Evolutionary conservation across 2,888 invertebrate genomes (phyloP), one percentile per base, ranked within the genome.

Genomic region (Resseliella maxima): DNA sequence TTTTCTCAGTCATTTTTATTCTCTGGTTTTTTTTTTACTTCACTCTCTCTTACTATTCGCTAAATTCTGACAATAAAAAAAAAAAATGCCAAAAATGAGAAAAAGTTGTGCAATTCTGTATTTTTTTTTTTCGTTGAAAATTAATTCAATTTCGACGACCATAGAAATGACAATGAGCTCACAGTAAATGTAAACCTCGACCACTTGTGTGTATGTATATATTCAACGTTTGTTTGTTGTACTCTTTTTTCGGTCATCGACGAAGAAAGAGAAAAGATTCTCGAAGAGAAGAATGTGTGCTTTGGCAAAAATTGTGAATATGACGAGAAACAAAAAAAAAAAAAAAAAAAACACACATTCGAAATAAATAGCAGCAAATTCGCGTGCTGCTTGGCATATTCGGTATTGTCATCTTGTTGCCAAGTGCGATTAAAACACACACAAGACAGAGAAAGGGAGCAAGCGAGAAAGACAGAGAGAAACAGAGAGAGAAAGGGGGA

Each of bases 251-350:
- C 46, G 24, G 59, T 59, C 59, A n/a, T 72, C 35, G 72, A 72
- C 72, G 15, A 72, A 72, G 72, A 72, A 72, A 72, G 72, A 72
- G 72, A 72, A 72, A 72, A 72, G 72, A 72, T 72, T 72, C 72
- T 72, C 18, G 8, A 41, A 5, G 12, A 41, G 12, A 18, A 50
- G 18, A 8, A 18, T 50, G 18, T 18, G 46, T 18, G 46, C 18
- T 8, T 18, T 18, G 46, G 5, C 41, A 12, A 41, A 41, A 5
- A 41, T 41, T 41, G 41, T 8, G 6, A 41, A 41, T 8, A 41
- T 41, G 5, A 8, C 41, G 12, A 41, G 12, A 41, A 41, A 41
- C 5, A 41, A 41, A 12, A 41, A 18, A 41, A 41, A 41, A 41
- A 41, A 41, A 41, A 41, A 41, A 12, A 41, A 18, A n/a, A n/a